Evolutionary conservation across 2,888 invertebrate genomes (phyloP), one percentile per base, ranked within the genome.

Genomic region (Ochropacha duplaris): DNA sequence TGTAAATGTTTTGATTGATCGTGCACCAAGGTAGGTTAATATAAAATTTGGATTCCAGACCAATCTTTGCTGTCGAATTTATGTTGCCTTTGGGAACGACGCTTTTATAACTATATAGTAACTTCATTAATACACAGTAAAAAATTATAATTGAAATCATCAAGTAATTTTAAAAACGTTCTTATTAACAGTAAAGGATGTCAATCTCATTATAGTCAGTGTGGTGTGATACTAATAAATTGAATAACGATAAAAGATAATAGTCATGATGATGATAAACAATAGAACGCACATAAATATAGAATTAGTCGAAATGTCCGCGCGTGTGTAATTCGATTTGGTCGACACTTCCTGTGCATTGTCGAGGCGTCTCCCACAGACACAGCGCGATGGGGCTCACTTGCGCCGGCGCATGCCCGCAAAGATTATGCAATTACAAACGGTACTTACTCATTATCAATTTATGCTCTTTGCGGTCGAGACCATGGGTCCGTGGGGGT

Each of bases 331-430:
- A 88, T 85, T 88, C 82, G 87, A 86, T 84, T 86, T 85, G 78
- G 86, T 86, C 87, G 87, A 86, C 91, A 89, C 86, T 89, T 91
- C 91, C 91, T 88, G 90, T 86, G 88, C 84, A 86, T 90, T 90
- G 91, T 90, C 74, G 83, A 80, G 72, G 76, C 76, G 84, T 84
- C 86, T 84, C 86, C 79, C 81, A 78, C 80, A 71, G 72, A 78
- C 81, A 78, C 80, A 71, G 72, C 78, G 76, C 68, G 64, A 58
- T 65, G 69, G 22, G 52, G 73, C 72, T 76, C 72, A 76, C 79
- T 78, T 83, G 84, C 87, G 83, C 82, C 60, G 69, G 84, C 83
- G 84, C 80, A 80, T 52, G 22, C 28, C 39, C 12, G 16, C 83
- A 82, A 58, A 72, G 76, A 82, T 59, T 68, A 78, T 59, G 26